Evolutionary conservation across 2,888 invertebrate genomes (phyloP), one percentile per base, ranked within the genome.

Genomic region (Aradus depressus): DNA sequence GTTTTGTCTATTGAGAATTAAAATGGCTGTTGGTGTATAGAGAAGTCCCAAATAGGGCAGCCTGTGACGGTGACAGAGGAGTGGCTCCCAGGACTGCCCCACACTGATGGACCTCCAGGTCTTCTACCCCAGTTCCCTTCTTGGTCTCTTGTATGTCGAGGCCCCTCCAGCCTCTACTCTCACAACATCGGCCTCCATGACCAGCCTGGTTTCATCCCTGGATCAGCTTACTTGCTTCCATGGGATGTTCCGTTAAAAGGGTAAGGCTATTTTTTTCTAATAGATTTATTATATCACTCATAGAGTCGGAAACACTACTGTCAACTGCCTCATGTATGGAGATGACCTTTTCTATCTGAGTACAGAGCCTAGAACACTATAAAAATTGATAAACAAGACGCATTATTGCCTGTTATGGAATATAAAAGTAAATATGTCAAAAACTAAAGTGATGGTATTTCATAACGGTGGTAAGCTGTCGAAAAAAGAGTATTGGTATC

Each of bases 191-290:
- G 91, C 1, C 70, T 93, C 49, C 80, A 84, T 44, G 92, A 95
- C 65, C 89, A 92, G 68, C 87, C 90, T 1, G 95, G 95, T 3
- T 87, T 96, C 68, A 72, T 92, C 51, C 79, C 83, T 42, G 87
- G 89, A 49, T 86, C 91, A 42, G 91, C 92, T 65, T 93, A 84
- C 65, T 73, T 97, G 48, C 70, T 95, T 59, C 95, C 97, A 0
- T 95, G 95, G 92, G 93, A 96, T 69, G 84, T 89, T 0, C 77
- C 80, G 8, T 79, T 88, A n/a, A n/a, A n/a, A n/a, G n/a, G n/a
- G n/a, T n/a, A 1, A 75, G 71, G 67, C 67, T 45, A 52, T 44
- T 50, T 25, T 51, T 53, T 18, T 34, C 42, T 31, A 18, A 16
- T 44, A 19, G 3, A 14, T 38, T 44, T 32, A 42, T 39, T 23